phyloP scores from a whole-genome alignment of 2,113 vertebrate species.

The Micronycteris hirsuta region DNA sequence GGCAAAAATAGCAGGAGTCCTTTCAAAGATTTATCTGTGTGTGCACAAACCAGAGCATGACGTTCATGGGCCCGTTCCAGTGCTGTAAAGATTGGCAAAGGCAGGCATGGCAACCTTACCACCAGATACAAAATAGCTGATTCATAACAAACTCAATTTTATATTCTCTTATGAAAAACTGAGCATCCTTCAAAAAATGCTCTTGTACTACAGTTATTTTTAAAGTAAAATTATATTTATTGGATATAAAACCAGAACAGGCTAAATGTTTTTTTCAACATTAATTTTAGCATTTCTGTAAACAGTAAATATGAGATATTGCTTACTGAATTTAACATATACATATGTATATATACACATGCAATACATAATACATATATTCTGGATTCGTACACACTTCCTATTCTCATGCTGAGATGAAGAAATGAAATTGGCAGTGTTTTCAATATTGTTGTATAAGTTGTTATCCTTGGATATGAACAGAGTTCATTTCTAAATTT shows the following conservation, averaged over 20 bases:
- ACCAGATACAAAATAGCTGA: background rate
- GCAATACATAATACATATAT: background rate
- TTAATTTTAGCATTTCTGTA: conserved; percentile 8
- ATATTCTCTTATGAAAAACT: conserved; percentile 1
- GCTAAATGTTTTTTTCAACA: background rate
- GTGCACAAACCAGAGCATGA: background rate
- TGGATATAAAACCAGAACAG: background rate
- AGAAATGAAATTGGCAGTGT: background rate
- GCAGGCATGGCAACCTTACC: background rate
- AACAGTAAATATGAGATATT: background rate
- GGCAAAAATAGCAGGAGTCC: background rate
- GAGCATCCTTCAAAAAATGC: background rate
- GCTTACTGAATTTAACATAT: background rate
- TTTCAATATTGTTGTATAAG: background rate
- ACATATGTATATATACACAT: background rate
- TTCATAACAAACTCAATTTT: background rate
- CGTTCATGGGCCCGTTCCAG: background rate
- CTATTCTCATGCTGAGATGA: background rate
- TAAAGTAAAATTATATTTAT: background rate
- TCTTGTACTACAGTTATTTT: conserved; percentile 2
- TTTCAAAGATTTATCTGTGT: conserved; percentile 38
- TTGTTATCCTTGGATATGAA: background rate
- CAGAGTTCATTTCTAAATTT: background rate
- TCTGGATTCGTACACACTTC: background rate
- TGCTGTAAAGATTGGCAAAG: background rate